Conservation (phyloP, 1,140 invertebrate genomes). For the Luehdorfia chinensis region DNA sequence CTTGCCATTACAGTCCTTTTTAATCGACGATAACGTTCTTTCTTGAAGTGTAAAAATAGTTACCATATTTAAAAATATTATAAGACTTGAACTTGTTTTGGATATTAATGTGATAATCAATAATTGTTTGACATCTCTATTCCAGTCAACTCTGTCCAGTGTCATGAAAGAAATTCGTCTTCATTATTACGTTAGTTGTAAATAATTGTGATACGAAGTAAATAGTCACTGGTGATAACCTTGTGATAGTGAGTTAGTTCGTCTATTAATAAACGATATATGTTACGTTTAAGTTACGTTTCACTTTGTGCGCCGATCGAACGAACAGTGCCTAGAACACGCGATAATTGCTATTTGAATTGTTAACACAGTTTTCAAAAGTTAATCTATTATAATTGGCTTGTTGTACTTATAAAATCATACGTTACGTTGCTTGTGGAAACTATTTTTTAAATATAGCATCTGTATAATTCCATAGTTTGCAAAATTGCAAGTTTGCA, state of each 20-base stretch:
- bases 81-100: no score
- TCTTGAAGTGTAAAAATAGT: no score
- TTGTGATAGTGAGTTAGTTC: conserved; percentile 56
- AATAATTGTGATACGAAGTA: conserved; percentile 36
- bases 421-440: background rate
- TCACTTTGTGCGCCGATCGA: conserved; percentile 40
- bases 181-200: conserved; percentile 23
- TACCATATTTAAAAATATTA: no score
- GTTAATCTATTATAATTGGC: conserved; percentile 23
- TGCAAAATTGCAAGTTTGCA: no score
- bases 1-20: background rate
- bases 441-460: no score
- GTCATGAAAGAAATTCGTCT: conserved; percentile 7
- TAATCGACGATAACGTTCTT: no score
- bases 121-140: no score
- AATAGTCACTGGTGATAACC: conserved; percentile 48
- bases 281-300: conserved; percentile 34
- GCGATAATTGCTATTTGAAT: conserved; percentile 46
- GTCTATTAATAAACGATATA: conserved; percentile 28
- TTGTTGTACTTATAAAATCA: conserved; percentile 20
- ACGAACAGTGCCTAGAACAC: conserved; percentile 68
- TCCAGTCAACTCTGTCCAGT: conserved; percentile 2
- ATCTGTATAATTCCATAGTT: no score
- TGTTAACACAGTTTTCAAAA: conserved; percentile 22
- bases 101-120: background rate